phyloP scores from a whole-genome alignment of 2,888 invertebrate genomes.

The Ramazzottius varieornatus region DNA sequence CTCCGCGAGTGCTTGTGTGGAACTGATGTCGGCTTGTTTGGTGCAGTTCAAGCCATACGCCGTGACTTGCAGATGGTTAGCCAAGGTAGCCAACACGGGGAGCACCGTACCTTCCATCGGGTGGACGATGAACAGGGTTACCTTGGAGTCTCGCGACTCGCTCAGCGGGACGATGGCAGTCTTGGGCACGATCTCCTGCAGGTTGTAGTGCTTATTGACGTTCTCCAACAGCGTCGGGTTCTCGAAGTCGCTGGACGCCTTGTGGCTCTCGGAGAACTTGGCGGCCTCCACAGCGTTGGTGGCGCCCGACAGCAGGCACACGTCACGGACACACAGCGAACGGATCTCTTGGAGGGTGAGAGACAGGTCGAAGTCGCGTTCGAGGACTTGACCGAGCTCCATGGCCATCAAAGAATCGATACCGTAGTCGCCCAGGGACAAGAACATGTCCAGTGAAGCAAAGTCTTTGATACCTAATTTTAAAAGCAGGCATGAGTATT shows the following conservation, averaged over 20 bases:
- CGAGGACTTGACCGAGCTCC: constrained; percentile 50
- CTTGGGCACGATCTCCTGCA: constrained; percentile 44
- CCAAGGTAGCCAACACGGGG: constrained; percentile 39
- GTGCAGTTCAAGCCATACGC: constrained; percentile 77
- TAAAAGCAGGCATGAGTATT: too few species aligned
- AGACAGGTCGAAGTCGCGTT: constrained; percentile 47
- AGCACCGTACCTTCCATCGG: constrained; percentile 65
- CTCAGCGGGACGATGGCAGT: constrained; percentile 37
- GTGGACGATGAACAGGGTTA: constrained; percentile 34
- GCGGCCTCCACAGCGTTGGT: constrained; percentile 18
- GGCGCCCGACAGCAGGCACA: constrained; percentile 18
- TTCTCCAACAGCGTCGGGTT: constrained; percentile 16
- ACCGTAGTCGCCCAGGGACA: constrained; percentile 70
- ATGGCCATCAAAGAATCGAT: constrained; percentile 98
- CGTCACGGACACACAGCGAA: constrained; percentile 17
- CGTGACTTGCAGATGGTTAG: constrained; percentile 40
- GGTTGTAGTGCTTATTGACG: constrained; percentile 10
- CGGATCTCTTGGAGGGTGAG: constrained; percentile 73
- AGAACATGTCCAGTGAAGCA: constrained; percentile 42
- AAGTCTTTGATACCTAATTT: constrained; percentile 63
- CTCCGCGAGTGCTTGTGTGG: constrained; percentile 40
- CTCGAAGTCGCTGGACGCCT: constrained; percentile 16
- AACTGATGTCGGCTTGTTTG: constrained; percentile 39
- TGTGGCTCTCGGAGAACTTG: constrained; percentile 15
- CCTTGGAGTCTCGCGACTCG: constrained; percentile 17